phyloP scores from a whole-genome alignment of 2,888 invertebrate species.

The Synergus japonicus region DNA sequence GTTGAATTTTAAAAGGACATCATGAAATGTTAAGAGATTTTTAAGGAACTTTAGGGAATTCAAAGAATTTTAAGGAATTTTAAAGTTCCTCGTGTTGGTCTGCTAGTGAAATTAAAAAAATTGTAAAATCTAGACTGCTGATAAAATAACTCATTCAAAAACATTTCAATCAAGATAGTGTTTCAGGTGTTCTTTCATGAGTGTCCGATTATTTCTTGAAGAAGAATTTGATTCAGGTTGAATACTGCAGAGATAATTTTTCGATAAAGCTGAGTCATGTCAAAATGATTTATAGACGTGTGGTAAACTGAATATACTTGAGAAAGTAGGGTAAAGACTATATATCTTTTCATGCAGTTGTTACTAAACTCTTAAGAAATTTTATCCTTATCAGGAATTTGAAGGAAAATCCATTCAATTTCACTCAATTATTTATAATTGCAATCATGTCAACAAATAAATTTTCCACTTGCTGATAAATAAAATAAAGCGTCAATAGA shows the following conservation, averaged over 20 bases:
- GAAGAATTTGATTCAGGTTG: conserved; percentile 15
- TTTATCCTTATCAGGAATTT: background rate
- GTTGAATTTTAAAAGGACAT: too few species aligned
- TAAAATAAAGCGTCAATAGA: too few species aligned
- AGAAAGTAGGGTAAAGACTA: conserved; percentile 14
- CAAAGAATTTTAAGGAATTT: too few species aligned
- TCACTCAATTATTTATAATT: background rate
- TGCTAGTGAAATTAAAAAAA: too few species aligned
- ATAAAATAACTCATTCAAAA: background rate
- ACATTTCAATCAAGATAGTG: background rate
- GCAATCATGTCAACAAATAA: too few species aligned
- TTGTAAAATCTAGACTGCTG: too few species aligned
- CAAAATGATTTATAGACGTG: conserved; percentile 31
- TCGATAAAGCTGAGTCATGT: conserved; percentile 18
- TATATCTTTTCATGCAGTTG: background rate
- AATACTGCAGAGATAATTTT: conserved; percentile 22
- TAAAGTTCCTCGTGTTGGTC: too few species aligned
- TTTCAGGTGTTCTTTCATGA: background rate
- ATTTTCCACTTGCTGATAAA: too few species aligned
- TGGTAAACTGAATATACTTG: conserved; percentile 1
- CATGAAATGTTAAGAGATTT: too few species aligned
- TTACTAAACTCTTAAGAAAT: conserved; percentile 5
- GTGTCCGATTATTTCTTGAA: background rate
- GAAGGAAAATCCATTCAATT: background rate
- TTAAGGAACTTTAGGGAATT: too few species aligned